Evolutionary conservation across 2,888 invertebrate genomes (phyloP), one percentile per base, ranked within the genome.

Genomic region (Meteorus colon): DNA sequence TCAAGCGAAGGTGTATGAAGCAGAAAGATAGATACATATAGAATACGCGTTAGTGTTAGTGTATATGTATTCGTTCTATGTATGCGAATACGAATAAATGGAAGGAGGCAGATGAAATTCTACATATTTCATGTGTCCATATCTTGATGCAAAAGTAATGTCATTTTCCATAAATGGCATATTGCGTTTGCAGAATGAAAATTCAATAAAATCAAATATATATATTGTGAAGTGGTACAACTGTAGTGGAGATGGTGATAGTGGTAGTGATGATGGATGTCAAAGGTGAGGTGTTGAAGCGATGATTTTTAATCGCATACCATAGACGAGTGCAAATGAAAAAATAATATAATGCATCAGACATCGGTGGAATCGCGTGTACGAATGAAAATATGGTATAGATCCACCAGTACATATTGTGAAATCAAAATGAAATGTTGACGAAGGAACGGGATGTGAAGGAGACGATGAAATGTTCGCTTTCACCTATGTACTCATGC

Each of bases 61-160:
- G 51, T 19, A 48, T 65, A 41, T 65, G 37, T 74, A 62, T 74
- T 75, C 65, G 51, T n/a, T 37, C 31, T 63, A 29, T 63, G 10
- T 65, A 63, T 63, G 48, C 62, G 51, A 37, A 45, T 72, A 63
- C 63, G 72, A 63, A 72, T 72, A 72, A 72, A 63, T 72, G 72
- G 63, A 72, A 63, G 34, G 34, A 62, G 71, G 37, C 24, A 63
- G 72, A 72, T 72, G 72, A 72, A 72, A 72, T 63, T 72, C 34
- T 72, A 41, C 72, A 72, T 72, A 72, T 72, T 72, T 72, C 62
- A 72, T 72, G 48, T 48, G 29, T 37, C 41, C 24, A 37, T 41
- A 65, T 34, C 29, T 63, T 62, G 16, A 24, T 37, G 60, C 59
- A 24, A 59, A 60, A 37, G 37, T 70, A 70, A 70, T 60, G 41